phyloP scores from a whole-genome alignment of 37 sponge, comb jelly and placozoan genomes.

The Spongia lamella region DNA sequence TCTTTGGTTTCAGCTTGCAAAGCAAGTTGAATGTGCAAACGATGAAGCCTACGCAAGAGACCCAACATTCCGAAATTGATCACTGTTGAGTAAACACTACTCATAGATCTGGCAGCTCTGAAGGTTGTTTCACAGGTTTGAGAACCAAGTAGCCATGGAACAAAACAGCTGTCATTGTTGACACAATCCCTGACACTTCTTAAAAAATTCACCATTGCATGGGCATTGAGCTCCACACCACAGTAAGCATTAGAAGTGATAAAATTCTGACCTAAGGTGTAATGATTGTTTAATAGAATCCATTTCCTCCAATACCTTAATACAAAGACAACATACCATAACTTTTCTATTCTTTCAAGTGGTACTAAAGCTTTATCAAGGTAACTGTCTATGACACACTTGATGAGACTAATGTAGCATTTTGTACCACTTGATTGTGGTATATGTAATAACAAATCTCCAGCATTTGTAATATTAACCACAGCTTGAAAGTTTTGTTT shows the following conservation, averaged over 20 bases:
- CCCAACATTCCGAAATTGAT: constrained; percentile 62
- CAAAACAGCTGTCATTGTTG: constrained; percentile 8
- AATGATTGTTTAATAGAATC: constrained; percentile 18
- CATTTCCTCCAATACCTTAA: no score
- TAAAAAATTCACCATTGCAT: constrained; percentile 29
- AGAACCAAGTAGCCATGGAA: constrained; percentile 62
- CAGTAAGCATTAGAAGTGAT: constrained; percentile 51
- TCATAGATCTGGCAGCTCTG: constrained; percentile 53
- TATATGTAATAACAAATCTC: background rate
- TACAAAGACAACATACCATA: no score
- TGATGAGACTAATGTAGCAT: background rate
- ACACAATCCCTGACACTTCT: constrained; percentile 4
- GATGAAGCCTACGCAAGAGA: constrained; percentile 48
- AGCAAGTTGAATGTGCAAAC: constrained; percentile 34
- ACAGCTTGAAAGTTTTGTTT: constrained; percentile 23
- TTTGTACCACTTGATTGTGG: constrained; percentile 12
- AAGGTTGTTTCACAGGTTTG: constrained; percentile 61
- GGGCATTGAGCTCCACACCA: constrained; percentile 61
- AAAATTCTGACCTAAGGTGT: constrained; percentile 44
- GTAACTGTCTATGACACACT: constrained; percentile 21
- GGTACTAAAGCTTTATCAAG: constrained; percentile 19
- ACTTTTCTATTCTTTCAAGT: no score
- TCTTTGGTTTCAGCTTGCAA: constrained; percentile 23
- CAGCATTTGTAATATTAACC: background rate
- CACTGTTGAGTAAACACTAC: constrained; percentile 49